Percentiles rank a stretch among this genome's conserved stretches.
Evolutionary conservation across 2,888 invertebrate genomes (phyloP).

Genomic region (Stenodema calcarata): DNA sequence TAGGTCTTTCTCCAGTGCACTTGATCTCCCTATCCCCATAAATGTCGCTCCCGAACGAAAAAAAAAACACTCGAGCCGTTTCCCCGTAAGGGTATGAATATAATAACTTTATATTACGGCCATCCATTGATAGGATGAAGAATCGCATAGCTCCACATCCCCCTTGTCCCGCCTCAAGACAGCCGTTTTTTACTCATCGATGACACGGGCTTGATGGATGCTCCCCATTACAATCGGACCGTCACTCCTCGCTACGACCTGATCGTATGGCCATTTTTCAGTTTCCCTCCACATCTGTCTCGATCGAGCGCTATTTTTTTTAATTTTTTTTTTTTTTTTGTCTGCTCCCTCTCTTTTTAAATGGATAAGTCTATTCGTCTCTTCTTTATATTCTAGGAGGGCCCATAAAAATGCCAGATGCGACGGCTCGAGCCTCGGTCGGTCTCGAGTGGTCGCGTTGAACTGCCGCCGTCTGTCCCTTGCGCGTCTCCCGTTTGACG

Average conservation of each 20-base stretch:
- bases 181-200: conserved; percentile 17
- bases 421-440: not conserved
- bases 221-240: conserved; percentile 18
- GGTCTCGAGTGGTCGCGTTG: not conserved
- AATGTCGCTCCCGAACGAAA: too few relatives aligned
- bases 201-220: conserved; percentile 28
- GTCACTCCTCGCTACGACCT: not conserved
- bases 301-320: not conserved
- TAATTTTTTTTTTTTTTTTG: too few relatives aligned
- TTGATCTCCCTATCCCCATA: too few relatives aligned
- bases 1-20: too few relatives aligned
- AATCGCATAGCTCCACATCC: not conserved
- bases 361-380: not conserved
- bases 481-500: too few relatives aligned
- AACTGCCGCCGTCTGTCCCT: not conserved
- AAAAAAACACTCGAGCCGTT: not conserved
- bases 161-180: not conserved
- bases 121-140: not conserved
- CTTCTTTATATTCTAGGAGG: not conserved
- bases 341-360: too few relatives aligned
- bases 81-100: not conserved
- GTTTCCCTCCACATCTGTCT: conserved; percentile 17
- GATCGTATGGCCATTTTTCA: conserved; percentile 11
- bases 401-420: not conserved
- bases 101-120: conserved; percentile 6